These are phyloP conservation scores for Dicrurus megarhynchus DNA, from an alignment of 2,113 vertebrate genomes.

Conservation along the genomic window DNA sequence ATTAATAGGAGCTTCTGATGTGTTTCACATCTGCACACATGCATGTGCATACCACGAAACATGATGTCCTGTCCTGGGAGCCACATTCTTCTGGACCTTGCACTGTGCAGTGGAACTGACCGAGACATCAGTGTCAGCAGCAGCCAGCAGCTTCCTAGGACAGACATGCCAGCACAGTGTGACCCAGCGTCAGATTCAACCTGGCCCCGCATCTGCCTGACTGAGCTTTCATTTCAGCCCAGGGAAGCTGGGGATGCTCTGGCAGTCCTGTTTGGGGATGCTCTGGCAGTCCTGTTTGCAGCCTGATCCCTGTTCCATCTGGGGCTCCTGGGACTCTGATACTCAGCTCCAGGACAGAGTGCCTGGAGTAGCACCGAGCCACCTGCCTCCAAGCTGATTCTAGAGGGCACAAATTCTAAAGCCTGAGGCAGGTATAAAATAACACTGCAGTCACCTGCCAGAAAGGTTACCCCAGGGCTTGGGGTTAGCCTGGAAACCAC, in stretches of 20 bases:
- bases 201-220: not conserved
- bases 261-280: not conserved
- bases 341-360: not conserved
- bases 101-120: not conserved
- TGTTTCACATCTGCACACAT: not conserved
- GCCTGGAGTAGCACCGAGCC: not conserved
- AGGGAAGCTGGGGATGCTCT: not conserved
- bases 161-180: not conserved
- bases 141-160: not conserved
- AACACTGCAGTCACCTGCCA: not conserved
- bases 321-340: not conserved
- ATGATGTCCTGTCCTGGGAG: not conserved
- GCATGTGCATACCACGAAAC: rapidly evolving
- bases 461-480: not conserved
- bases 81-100: not conserved
- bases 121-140: not conserved
- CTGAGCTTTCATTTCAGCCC: not conserved
- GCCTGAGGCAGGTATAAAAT: not conserved
- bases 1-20: not conserved
- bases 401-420: not conserved
- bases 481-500: not conserved
- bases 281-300: not conserved
- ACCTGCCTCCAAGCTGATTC: not conserved
- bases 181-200: not conserved
- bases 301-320: rapidly evolving